Conservation (phyloP, 2,113 vertebrate genomes). For the Solea senegalensis region DNA sequence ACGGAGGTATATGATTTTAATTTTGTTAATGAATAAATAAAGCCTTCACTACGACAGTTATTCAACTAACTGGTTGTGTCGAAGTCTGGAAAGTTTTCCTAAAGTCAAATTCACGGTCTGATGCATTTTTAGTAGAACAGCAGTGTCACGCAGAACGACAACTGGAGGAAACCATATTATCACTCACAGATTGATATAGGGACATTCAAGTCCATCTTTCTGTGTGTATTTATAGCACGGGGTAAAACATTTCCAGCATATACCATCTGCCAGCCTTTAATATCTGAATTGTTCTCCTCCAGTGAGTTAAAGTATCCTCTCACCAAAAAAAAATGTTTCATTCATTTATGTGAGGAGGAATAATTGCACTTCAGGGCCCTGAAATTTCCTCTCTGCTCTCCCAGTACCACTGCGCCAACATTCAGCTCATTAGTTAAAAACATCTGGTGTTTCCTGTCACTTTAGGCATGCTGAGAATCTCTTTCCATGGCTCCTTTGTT, state of each 20-base stretch:
- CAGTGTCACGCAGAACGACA: not conserved
- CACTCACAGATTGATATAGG: constrained; percentile 23
- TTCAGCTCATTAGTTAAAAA: constrained; percentile 64
- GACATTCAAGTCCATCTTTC: constrained; percentile 32
- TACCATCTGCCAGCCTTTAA: constrained; percentile 57
- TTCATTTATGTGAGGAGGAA: constrained; percentile 52
- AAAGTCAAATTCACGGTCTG: not conserved
- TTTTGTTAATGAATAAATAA: constrained; percentile 44
- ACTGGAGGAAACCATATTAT: constrained; percentile 10
- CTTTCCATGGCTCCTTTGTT: constrained; percentile 22
- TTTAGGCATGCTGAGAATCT: constrained; percentile 28
- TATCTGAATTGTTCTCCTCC: constrained; percentile 47
- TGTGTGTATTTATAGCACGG: constrained; percentile 40
- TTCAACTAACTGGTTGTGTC: not conserved
- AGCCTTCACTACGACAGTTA: constrained; percentile 10
- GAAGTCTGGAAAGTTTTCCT: constrained; percentile 9
- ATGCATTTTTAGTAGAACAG: not conserved
- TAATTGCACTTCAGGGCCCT: constrained; percentile 56
- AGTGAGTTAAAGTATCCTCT: constrained; percentile 33
- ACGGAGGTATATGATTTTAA: constrained; percentile 31
- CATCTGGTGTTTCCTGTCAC: constrained; percentile 56
- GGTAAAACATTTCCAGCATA: constrained; percentile 18
- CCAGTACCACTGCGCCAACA: constrained; percentile 46
- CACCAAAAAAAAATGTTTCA: constrained; percentile 37
- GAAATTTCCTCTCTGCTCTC: constrained; percentile 52